Base-by-base conservation (phyloP, 2,888 invertebrate genomes). In the Psylliodes chrysocephalus region DNA sequence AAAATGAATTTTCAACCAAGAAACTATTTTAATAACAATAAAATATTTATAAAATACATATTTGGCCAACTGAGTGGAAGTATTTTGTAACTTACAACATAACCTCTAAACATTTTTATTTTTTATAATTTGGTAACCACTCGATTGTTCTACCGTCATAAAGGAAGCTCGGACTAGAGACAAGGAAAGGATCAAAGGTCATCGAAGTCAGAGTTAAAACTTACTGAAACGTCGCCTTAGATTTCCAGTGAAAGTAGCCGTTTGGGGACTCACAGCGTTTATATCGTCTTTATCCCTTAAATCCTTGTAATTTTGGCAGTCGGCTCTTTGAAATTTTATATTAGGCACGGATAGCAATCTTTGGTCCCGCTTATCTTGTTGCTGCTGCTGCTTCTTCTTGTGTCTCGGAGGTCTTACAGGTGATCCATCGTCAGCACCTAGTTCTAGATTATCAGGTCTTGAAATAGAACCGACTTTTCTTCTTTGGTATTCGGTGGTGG, bases 191-290 rank as follows among this genome's bases (percentile, higher is more conserved):
- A 12, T 28, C 25, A 42, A 54, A 53, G 63, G 61, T 42, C 17
- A 33, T 40, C 22, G 42, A 42, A 55, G 62, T 56, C 68, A 66
- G 63, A 71, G 42, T 73, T 59, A 70, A 71, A 88, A 93, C 94
- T 94, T 92, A 94, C 93, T 92, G 89, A 93, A 92, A 86, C 92
- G 90, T 82, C 93, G 88, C 86, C 91, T 91, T 76, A 93, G 85
- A 86, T 86, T 90, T 80, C 91, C 90, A 75, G 91, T 89, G 85
- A 91, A 89, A 42, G 60, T 69, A 68, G 85, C 82, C n/a, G n/a
- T n/a, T 73, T 85, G 78, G 75, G 76, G 77, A 73, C 75, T 77
- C 46, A 72, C 74, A 14, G 73, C 70, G 12, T 70, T 59, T 8
- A 69, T 73, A 73, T 83, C 83, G 71, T 84, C 85, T 77, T 83